Evolutionary conservation across 2,113 vertebrate species (phyloP).

Genomic region (Alligator mississippiensis): DNA sequence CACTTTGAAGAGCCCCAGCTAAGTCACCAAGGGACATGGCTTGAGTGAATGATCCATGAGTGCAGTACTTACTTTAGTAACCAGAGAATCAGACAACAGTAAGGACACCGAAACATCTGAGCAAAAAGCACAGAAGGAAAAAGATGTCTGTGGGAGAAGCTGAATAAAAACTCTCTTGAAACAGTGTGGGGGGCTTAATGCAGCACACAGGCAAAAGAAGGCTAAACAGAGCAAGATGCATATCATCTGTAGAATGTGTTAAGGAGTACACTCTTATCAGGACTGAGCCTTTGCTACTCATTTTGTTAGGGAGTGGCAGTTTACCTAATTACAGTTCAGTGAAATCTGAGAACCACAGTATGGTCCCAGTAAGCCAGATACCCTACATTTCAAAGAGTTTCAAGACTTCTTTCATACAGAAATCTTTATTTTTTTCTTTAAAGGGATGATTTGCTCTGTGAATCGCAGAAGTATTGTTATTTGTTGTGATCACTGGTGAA

Average conservation of each 20-base stretch:
- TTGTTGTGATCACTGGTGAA: not conserved
- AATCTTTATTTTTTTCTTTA: not conserved
- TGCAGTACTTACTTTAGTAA: too few relatives aligned
- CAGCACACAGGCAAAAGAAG: not conserved
- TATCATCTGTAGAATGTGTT: not conserved
- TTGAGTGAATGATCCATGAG: too few relatives aligned
- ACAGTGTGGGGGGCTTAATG: fast-evolving
- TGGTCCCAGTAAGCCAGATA: not conserved
- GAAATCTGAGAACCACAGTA: not conserved
- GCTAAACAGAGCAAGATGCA: not conserved
- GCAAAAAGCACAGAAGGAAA: too few relatives aligned
- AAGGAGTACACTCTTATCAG: not conserved
- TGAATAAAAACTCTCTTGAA: too few relatives aligned
- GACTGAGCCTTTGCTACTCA: not conserved
- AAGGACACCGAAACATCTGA: too few relatives aligned
- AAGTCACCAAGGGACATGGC: too few relatives aligned
- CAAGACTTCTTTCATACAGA: not conserved
- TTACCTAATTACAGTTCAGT: not conserved
- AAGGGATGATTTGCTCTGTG: not conserved
- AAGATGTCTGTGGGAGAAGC: too few relatives aligned
- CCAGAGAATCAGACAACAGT: too few relatives aligned
- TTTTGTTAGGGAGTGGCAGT: not conserved
- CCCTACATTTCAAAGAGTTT: not conserved
- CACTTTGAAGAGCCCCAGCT: too few relatives aligned
- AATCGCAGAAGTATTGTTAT: not conserved